These are phyloP conservation scores for Ficedula albicollis DNA, from an alignment of 2,797 vertebrate species.

Conservation along the genomic window DNA sequence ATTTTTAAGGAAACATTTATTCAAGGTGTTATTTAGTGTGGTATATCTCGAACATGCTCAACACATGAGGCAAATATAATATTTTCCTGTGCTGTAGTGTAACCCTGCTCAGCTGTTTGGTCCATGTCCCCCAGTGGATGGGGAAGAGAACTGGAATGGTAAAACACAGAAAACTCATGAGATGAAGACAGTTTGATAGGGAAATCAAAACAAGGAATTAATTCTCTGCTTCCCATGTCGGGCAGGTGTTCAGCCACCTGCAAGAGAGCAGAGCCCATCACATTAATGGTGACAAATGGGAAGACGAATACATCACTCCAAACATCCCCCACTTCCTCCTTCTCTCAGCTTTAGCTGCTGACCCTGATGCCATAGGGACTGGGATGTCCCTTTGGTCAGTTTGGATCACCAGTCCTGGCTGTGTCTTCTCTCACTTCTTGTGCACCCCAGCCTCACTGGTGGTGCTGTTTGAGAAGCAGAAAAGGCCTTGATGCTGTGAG, in stretches of 20 bases:
- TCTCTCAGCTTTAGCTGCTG: background rate
- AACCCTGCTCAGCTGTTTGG: background rate
- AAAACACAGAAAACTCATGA: background rate
- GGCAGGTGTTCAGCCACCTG: background rate
- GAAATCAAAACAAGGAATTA: background rate
- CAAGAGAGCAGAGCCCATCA: background rate
- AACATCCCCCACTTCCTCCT: fast-evolving
- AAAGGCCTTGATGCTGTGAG: fast-evolving
- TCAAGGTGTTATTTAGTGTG: background rate
- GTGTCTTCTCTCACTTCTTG: background rate
- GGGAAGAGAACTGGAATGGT: background rate
- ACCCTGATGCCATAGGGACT: background rate
- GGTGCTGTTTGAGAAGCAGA: background rate
- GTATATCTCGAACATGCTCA: background rate
- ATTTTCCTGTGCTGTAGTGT: background rate
- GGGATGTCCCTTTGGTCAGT: background rate
- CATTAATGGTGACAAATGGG: fast-evolving
- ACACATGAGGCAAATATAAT: background rate
- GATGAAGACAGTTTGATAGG: background rate
- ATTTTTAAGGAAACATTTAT: background rate
- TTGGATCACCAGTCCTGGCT: background rate
- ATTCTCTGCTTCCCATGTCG: background rate
- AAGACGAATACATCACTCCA: fast-evolving
- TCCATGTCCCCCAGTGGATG: background rate
- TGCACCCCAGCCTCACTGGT: fast-evolving